These are phyloP conservation scores for Babyrousa celebensis DNA, from an alignment of 2,797 vertebrate species.

Conservation along the genomic window DNA sequence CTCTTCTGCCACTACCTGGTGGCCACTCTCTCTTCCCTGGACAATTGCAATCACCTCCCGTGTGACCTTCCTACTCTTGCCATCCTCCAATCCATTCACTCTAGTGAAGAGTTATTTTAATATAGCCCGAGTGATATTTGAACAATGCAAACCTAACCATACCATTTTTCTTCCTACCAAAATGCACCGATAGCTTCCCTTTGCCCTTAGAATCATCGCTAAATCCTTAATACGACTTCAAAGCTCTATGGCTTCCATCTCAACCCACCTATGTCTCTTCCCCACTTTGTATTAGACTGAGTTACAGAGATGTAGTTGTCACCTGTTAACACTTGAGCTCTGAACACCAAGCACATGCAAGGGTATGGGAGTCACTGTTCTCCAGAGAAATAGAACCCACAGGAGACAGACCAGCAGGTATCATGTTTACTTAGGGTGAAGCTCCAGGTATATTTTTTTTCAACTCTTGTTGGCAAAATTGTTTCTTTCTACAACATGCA, in stretches of 20 bases:
- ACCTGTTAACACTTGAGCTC: not conserved
- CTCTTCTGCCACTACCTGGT: not conserved
- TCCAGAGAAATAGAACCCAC: not conserved
- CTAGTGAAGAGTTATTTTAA: not conserved
- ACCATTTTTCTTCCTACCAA: not conserved
- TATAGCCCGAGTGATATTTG: not conserved
- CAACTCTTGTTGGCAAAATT: not conserved
- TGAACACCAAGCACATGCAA: not conserved
- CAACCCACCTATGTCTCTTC: not conserved
- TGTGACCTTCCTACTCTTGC: not conserved
- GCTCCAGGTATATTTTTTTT: not conserved
- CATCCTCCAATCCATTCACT: not conserved
- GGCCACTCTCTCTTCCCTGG: not conserved
- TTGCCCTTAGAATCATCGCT: not conserved
- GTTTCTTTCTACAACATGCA: not conserved
- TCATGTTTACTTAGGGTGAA: not conserved
- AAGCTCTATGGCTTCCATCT: not conserved
- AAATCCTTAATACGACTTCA: not conserved
- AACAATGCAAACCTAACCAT: not conserved
- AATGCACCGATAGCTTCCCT: not conserved
- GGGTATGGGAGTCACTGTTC: not conserved
- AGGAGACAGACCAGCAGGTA: not conserved
- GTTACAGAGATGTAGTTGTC: not conserved
- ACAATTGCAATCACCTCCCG: not conserved
- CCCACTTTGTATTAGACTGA: not conserved